Evolutionary conservation across 2,113 vertebrate genomes (phyloP).

Genomic region (Xyrauchen texanus): DNA sequence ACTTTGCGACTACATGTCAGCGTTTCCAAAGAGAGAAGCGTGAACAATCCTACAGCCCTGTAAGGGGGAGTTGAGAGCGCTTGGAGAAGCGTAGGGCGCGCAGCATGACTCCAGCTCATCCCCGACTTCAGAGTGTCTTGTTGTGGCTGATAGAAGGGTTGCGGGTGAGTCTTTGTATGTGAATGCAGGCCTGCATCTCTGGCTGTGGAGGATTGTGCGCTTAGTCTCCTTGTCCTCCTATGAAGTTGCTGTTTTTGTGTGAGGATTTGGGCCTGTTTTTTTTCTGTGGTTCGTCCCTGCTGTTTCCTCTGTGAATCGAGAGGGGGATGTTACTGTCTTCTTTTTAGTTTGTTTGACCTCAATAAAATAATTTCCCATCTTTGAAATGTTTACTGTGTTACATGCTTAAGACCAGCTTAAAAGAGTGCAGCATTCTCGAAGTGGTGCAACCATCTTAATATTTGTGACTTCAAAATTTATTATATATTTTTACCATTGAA

Average conservation of each 20-base stretch:
- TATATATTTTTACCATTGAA: too few relatives aligned
- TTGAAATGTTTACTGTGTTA: background rate
- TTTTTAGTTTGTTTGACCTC: conserved; percentile 32
- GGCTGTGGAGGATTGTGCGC: conserved; percentile 37
- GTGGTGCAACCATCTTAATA: too few relatives aligned
- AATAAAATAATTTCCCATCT: background rate
- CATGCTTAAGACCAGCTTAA: too few relatives aligned
- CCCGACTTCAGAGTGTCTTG: conserved; percentile 44
- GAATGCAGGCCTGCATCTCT: conserved; percentile 41
- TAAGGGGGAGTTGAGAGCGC: conserved; percentile 42
- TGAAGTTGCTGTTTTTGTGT: conserved; percentile 37
- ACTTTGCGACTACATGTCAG: conserved; percentile 48
- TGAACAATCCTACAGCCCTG: conserved; percentile 40
- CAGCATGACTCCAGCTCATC: conserved; percentile 54
- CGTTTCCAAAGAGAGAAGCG: conserved; percentile 33
- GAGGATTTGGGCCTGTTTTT: conserved; percentile 29
- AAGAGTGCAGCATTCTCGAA: too few relatives aligned
- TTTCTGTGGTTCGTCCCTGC: conserved; percentile 23
- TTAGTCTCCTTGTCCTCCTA: conserved; percentile 47
- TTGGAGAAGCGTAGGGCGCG: conserved; percentile 36
- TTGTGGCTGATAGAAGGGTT: conserved; percentile 48
- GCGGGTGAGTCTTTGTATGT: conserved; percentile 32
- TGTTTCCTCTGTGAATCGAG: conserved; percentile 9
- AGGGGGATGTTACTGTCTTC: background rate
- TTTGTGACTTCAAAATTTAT: too few relatives aligned